Conservation (phyloP, 2,113 vertebrate genomes). For the Chroicocephalus ridibundus region DNA sequence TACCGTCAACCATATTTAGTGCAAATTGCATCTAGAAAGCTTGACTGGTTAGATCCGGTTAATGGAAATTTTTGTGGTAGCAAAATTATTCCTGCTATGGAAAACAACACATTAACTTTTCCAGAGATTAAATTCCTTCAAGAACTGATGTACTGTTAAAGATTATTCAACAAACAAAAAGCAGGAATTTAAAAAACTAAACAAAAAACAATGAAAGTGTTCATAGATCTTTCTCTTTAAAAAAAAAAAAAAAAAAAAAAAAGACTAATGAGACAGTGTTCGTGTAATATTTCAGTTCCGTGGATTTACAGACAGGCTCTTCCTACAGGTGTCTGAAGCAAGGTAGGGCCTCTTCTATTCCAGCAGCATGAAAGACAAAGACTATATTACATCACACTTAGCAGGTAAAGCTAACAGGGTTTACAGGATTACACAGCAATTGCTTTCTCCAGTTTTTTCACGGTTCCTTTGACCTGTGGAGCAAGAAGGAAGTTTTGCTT, state of each 20-base stretch:
- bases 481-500: slow-evolving; percentile 32
- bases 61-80: slow-evolving; percentile 65
- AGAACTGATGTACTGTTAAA: slow-evolving; percentile 61
- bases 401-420: slow-evolving; percentile 69
- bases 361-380: slow-evolving; percentile 83
- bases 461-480: slow-evolving; percentile 94
- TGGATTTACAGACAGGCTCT: slow-evolving; percentile 73
- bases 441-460: slow-evolving; percentile 98
- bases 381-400: slow-evolving; percentile 77
- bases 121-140: slow-evolving; percentile 65
- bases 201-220: slow-evolving; percentile 46
- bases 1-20: slow-evolving; percentile 70
- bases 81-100: slow-evolving; percentile 68
- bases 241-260: background rate
- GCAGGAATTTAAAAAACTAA: slow-evolving; percentile 40
- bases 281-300: slow-evolving; percentile 69
- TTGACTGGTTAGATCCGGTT: slow-evolving; percentile 63
- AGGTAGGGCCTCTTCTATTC: slow-evolving; percentile 73
- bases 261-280: slow-evolving; percentile 65
- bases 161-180: slow-evolving; percentile 69
- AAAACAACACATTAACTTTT: slow-evolving; percentile 58
- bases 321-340: slow-evolving; percentile 74
- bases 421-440: slow-evolving; percentile 99
- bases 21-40: slow-evolving; percentile 76
- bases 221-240: slow-evolving; percentile 66